phyloP scores from a whole-genome alignment of 2,113 vertebrate genomes.

The Equus przewalskii region DNA sequence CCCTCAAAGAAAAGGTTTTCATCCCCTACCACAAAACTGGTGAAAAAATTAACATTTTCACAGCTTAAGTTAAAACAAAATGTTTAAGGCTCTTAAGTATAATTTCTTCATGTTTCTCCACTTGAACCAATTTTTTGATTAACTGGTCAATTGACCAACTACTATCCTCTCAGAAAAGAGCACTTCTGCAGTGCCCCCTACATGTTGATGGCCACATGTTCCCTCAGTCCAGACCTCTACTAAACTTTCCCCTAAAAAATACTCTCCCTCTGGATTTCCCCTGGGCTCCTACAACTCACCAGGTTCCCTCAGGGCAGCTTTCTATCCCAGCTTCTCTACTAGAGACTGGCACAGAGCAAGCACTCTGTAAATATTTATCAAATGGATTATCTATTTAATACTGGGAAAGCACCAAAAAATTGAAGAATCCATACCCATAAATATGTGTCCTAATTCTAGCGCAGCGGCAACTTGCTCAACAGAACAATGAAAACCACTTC shows the following conservation, averaged over 20 bases:
- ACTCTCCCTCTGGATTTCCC: not conserved
- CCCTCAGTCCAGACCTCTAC: not conserved
- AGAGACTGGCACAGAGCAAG: not conserved
- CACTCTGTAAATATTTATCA: not conserved
- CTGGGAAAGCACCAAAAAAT: not conserved
- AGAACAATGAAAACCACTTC: not conserved
- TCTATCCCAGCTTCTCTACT: not conserved
- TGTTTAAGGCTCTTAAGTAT: not conserved
- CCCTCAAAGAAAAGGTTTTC: not conserved
- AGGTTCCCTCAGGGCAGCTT: not conserved
- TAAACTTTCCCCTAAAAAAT: not conserved
- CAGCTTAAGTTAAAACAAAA: not conserved
- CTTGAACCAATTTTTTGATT: not conserved
- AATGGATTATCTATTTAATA: not conserved
- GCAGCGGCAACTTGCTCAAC: rapidly evolving
- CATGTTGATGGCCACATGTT: rapidly evolving
- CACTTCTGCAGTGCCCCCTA: rapidly evolving
- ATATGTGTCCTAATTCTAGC: not conserved
- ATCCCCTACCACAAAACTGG: not conserved
- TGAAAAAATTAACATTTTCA: not conserved
- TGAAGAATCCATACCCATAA: not conserved
- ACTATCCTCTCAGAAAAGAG: not conserved
- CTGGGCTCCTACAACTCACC: not conserved
- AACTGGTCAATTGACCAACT: not conserved
- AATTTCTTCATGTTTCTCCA: conserved; percentile 13